Base-by-base conservation (phyloP, 2,888 invertebrate species). In the Salticus scenicus region DNA sequence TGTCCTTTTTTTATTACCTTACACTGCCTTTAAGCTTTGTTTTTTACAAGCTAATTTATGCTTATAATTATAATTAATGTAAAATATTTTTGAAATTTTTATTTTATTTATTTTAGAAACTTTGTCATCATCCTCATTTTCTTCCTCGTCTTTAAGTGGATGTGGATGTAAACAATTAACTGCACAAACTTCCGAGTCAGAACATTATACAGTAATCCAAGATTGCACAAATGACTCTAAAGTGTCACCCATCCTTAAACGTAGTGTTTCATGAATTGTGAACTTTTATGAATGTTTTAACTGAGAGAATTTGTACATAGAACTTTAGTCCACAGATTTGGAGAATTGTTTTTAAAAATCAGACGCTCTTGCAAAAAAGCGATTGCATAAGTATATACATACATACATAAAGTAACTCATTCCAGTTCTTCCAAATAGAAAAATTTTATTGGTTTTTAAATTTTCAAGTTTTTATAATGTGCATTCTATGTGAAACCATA, bases 341-440 rank as follows among this genome's bases (percentile, higher is more conserved):
- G 57, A 57, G 47, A 47, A 47, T n/a, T 47, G 8, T 47, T 47
- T 47, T 47, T 2, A 17, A n/a, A 47, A 47, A 10, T 47, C 47
- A 17, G 17, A 47, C 47, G 17, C 47, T 47, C 2, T 47, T 47
- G 10, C 37, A 10, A 17, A 47, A 47, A 12, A 17, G 47, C 10
- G 47, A 47, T n/a, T n/a, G n/a, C n/a, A n/a, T n/a, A n/a, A n/a
- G n/a, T n/a, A n/a, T n/a, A n/a, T n/a, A n/a, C n/a, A 37, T 7
- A 37, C 7, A 37, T 7, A 37, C 4, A 37, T 7, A 24, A 57
- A 57, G 17, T 12, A 24, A 57, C 81, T 81, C 75, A 82, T 82
- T 82, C 82, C 82, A 82, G 82, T 37, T 82, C 82, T 82, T 82
- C 82, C 82, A 82, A n/a, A 82, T 76, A 75, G 28, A 64, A 73